Percentiles rank a stretch among this genome's conserved stretches.
Evolutionary conservation across 2,888 invertebrate species (phyloP).

Genomic region (Exocentrus adspersus): DNA sequence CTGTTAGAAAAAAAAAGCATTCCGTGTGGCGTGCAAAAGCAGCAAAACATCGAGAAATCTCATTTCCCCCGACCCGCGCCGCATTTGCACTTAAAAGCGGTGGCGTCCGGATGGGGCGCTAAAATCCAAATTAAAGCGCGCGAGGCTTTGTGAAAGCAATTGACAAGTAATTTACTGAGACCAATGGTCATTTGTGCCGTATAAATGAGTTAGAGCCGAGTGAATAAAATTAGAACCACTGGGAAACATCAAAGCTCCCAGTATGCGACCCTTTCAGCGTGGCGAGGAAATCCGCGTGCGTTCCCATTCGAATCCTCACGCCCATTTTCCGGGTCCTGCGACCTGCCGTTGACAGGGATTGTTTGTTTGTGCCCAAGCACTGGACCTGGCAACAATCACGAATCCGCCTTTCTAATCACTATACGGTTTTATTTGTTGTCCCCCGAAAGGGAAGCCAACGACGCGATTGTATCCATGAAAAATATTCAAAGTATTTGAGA

Average conservation of each 20-base stretch:
- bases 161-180: conserved; percentile 61
- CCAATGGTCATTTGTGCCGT: conserved; percentile 61
- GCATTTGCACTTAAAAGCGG: conserved; percentile 50
- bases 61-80: not conserved
- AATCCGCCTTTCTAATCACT: no score
- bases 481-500: no score
- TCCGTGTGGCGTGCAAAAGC: no score
- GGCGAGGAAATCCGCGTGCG: conserved; percentile 32
- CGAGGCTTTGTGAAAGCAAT: conserved; percentile 59
- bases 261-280: conserved; percentile 50
- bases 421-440: no score
- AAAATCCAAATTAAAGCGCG: conserved; percentile 58
- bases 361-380: not conserved
- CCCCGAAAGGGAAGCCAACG: no score
- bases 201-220: conserved; percentile 59
- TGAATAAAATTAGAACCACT: conserved; percentile 60
- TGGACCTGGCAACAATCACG: no score
- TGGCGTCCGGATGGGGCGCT: conserved; percentile 45
- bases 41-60: no score
- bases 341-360: conserved; percentile 13
- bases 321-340: conserved; percentile 36
- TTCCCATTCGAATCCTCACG: conserved; percentile 32
- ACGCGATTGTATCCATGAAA: no score
- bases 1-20: no score
- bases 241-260: conserved; percentile 57